Base-by-base conservation (phyloP, 2,888 invertebrate species). In the Patella depressa region DNA sequence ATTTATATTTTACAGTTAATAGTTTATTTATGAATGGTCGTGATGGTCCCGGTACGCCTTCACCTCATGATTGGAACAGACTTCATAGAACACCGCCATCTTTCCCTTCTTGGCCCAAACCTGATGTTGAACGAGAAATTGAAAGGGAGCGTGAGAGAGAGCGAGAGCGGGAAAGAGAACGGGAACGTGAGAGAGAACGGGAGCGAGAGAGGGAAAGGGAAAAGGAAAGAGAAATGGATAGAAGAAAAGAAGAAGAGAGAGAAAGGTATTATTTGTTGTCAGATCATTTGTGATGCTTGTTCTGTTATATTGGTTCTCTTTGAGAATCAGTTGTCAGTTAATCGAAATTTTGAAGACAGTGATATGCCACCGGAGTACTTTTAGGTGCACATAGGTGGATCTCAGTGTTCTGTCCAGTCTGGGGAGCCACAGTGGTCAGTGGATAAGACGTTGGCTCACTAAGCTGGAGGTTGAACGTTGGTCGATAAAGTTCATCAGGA, bases 31-130 rank as follows among this genome's bases (percentile, higher is more conserved):
- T 79, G 29, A 79, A 77, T 71, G 79, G 80, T 11, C 78, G 87
- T 29, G 87, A 86, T n/a, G 79, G 87, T 72, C 86, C 87, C 14
- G 87, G 87, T 2, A 72, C 86, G 14, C 81, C 85, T 24, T 83
- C 88, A 14, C 87, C 89, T 29, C 89, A 88, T 24, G 90, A 90
- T 59, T 90, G 89, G 89, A 87, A 84, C 79, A 83, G 88, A 15
- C 81, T 89, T 17, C 87, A 88, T 78, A 86, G 88, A 4, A 86
- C 89, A n/a, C 89, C 90, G 7, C 87, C 89, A 53, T 87, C 89
- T 69, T 90, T 89, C 82, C 88, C 88, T 12, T 76, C 87, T 34
- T 84, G 86, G 85, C 82, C 87, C 11, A 87, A 86, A 82, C 79
- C 84, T 17, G 83, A 86, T 54, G 79, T 83, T 69, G 79, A 81